Percentiles rank a stretch among this genome's conserved stretches.
phyloP scores from a whole-genome alignment of 2,797 vertebrate genomes.

The Podargus strigoides region DNA sequence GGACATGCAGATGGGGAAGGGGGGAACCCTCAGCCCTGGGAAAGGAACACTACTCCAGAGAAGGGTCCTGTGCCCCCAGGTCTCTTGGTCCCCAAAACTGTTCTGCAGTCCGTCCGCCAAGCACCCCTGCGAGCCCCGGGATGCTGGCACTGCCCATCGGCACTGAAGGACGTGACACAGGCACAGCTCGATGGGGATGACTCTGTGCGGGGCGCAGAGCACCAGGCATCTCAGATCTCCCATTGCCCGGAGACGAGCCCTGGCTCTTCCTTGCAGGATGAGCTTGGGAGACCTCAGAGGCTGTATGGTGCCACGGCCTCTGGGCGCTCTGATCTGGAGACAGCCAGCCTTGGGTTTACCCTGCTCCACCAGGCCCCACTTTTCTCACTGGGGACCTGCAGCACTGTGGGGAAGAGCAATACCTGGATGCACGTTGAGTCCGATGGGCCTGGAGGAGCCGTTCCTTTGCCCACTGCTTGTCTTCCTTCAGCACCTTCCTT shows the following conservation, averaged over 20 bases:
- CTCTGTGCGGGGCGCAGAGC: neutral
- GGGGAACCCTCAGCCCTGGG: neutral
- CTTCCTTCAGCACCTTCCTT: constrained; percentile 74
- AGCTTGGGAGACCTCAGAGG: neutral
- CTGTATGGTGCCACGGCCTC: accelerated
- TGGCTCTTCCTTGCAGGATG: neutral
- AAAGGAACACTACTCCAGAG: neutral
- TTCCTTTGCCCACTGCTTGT: constrained; percentile 71
- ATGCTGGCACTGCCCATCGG: neutral
- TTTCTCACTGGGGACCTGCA: neutral
- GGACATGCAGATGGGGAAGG: neutral
- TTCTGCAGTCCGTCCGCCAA: neutral
- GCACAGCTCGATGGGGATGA: neutral
- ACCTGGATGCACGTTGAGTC: constrained; percentile 61
- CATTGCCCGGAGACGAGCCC: neutral
- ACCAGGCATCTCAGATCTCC: neutral
- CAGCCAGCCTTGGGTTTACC: neutral
- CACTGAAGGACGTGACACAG: neutral
- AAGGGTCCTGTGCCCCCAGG: accelerated
- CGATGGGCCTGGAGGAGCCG: constrained; percentile 67
- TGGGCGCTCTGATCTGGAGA: neutral
- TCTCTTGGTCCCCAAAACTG: neutral
- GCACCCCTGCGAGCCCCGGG: neutral
- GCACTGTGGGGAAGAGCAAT: neutral
- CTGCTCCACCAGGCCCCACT: neutral